Evolutionary conservation across 2,888 invertebrate genomes (phyloP), one percentile per base, ranked within the genome.

Genomic region (Acrocera orbiculus): DNA sequence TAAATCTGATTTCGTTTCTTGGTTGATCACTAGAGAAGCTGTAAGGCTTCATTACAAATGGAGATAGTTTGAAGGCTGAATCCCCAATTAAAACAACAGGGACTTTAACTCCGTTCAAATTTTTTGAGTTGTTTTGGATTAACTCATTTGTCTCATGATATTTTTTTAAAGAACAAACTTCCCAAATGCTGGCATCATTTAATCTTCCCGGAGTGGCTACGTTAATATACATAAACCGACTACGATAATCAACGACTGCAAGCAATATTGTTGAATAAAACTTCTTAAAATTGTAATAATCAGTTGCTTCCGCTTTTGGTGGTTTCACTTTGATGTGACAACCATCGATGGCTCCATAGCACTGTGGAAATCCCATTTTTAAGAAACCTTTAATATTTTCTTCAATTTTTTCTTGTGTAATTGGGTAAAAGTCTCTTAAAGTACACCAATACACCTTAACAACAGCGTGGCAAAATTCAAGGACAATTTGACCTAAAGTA

Each of bases 271-370:
- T 6, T 5, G 27, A 27, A 27, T 27, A 27, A 3, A 10, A 15
- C 4, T 17, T 17, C 11, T 19, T 30, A 13, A 13, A 30, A 22
- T 30, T 30, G 22, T 19, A 30, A 19, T 30, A 30, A 14, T 30
- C 30, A 3, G 30, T 30, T 8, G 30, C 20, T 22, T 30, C 30
- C 4, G 11, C 11, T 14, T 11, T 9, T 9, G 15, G 22, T 30
- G 30, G 22, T 5, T 5, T 6, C 9, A 22, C 9, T 14, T 30
- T 17, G 14, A 30, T 30, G 15, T 30, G 27, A 10, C n/a, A 17
- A 9, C 27, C 27, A n/a, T n/a, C n/a, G n/a, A n/a, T n/a, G n/a
- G n/a, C n/a, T n/a, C n/a, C n/a, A n/a, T n/a, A n/a, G n/a, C n/a
- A n/a, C n/a, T n/a, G n/a, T n/a, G n/a, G n/a, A n/a, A n/a, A n/a